phyloP scores from a whole-genome alignment of 2,113 vertebrate genomes.

The Alexandromys fortis region DNA sequence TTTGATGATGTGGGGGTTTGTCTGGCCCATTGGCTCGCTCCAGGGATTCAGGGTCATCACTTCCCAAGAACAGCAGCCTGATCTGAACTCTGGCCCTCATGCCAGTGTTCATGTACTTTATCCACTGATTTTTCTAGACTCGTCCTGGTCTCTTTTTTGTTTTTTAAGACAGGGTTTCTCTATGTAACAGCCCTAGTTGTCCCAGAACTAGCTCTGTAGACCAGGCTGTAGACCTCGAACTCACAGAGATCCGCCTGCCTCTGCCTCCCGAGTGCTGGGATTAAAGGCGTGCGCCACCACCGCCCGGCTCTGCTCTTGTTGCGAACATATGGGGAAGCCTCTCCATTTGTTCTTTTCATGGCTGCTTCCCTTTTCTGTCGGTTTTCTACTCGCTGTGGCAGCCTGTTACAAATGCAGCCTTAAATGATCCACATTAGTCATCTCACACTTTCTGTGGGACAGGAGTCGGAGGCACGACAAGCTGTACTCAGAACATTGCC shows the following conservation, averaged over 20 bases:
- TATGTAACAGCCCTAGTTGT: no score
- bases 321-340: no score
- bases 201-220: no score
- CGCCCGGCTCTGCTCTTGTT: no score
- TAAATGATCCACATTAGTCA: not conserved
- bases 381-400: not conserved
- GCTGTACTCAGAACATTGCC: no score
- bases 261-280: no score
- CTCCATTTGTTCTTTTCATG: not conserved
- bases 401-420: not conserved
- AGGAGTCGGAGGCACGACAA: accelerated
- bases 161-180: no score
- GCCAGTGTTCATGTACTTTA: not conserved
- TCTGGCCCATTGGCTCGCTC: not conserved
- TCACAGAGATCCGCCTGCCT: no score
- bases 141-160: no score
- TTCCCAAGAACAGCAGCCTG: not conserved
- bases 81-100: not conserved
- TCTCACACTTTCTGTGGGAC: not conserved
- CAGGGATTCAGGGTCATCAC: not conserved
- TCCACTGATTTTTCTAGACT: not conserved
- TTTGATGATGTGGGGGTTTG: not conserved
- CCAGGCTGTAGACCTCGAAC: no score
- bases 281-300: no score
- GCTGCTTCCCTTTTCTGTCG: not conserved